These are phyloP conservation scores for Torymus tubicola DNA, from an alignment of 2,888 invertebrate genomes.

Conservation along the genomic window DNA sequence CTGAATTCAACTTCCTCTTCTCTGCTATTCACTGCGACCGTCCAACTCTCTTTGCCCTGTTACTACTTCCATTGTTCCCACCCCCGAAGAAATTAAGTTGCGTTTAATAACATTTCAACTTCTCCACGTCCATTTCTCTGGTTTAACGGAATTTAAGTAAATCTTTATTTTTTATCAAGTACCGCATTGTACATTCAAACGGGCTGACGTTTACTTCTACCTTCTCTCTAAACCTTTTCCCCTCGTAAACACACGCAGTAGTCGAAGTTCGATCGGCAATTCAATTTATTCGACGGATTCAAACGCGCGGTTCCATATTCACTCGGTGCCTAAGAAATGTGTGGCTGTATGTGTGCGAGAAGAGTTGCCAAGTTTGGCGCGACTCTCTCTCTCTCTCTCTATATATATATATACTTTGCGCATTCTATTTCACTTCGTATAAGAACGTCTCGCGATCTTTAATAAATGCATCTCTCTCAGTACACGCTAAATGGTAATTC, in stretches of 20 bases:
- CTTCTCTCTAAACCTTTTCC: neutral
- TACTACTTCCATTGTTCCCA: neutral
- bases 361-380: too few species aligned
- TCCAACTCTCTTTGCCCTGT: too few species aligned
- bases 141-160: slow-evolving; percentile 6
- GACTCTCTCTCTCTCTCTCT: too few species aligned
- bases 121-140: neutral
- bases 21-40: too few species aligned
- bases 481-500: too few species aligned
- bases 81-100: neutral
- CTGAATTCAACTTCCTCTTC: too few species aligned
- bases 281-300: slow-evolving; percentile 25
- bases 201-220: neutral
- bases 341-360: too few species aligned
- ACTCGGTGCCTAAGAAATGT: neutral
- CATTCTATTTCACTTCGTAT: too few species aligned
- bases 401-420: too few species aligned
- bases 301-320: slow-evolving; percentile 26
- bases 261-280: slow-evolving; percentile 18
- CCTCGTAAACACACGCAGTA: neutral
- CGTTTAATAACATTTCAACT: slow-evolving; percentile 4
- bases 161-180: slow-evolving; percentile 12
- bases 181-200: neutral
- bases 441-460: too few species aligned
- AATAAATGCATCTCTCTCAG: too few species aligned